Evolutionary conservation across 2,888 invertebrate species (phyloP), one percentile per base, ranked within the genome.

Genomic region (Chrysina gloriosa): DNA sequence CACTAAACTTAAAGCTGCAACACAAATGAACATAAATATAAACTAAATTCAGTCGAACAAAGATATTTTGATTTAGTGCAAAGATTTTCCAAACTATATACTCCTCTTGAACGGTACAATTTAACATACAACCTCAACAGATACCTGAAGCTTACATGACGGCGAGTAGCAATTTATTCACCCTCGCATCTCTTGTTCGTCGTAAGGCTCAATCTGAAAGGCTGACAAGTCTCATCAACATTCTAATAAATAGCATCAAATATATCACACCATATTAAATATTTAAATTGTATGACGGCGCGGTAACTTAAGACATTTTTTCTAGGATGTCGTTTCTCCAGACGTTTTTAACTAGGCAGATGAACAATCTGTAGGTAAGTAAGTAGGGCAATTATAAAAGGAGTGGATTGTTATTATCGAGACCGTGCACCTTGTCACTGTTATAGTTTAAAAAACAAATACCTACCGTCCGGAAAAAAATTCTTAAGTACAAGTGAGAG

Each of bases 221-320:
- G 36, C 58, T 66, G 66, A 68, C 64, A 64, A 64, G 54, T 54
- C 68, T 68, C 68, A 68, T 68, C 68, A 68, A 63, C 68, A 54
- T 34, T 47, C 54, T 63, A 64, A 70, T 67, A 58, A 68, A 70
- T 70, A 64, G 54, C 70, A 27, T 21, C 67, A 64, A 65, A 70
- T 70, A 70, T 65, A 65, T 70, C 70, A 70, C 63, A 39, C 65
- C 29, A 63, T 52, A 70, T 70, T 68, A 70, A 69, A 70, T 70
- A 70, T 70, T 70, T 65, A 70, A 70, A 70, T 68, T 61, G 65
- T 63, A 56, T 48, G 48, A 48, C 66, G 48, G 36, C 36, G 50
- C 36, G 58, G 64, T 67, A 67, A 67, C 66, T 50, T 67, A 67
- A 67, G 58, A 67, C 42, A 21, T 25, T 39, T 52, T 36, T 50